Base-by-base conservation (phyloP, 92 coral and sea anemone genomes). In the Nematostella vectensis region DNA sequence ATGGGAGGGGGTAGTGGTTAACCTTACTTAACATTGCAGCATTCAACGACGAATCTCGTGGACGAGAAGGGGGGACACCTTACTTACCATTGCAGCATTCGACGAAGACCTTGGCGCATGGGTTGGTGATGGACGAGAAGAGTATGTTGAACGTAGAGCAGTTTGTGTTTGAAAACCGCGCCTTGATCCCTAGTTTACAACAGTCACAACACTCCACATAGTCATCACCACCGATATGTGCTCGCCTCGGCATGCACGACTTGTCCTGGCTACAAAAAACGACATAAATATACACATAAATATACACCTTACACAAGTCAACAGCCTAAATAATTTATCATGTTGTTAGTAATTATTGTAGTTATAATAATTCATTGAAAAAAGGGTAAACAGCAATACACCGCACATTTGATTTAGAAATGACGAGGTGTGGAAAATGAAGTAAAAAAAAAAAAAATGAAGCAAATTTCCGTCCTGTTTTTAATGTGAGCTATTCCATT, bases 201-300 rank as follows among this genome's bases (percentile, higher is more conserved):
- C 94, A 85, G 48, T 80, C 94, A 37, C 94, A 85, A 26, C 94
- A 85, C 56, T 75, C 79, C 2, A 88, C 61, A 42, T 61, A 85
- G 25, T 77, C 69, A 58, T 85, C 94, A 3, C 88, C 87, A 25
- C 88, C 88, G 12, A 65, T 75, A 31, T 68, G 61, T 0, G 75
- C 65, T 48, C 48, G 69, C 22, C 76, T 59, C n/a, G 60, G 62
- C 22, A 54, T 59, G 44, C 94, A 85, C 1, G 88, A 29, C 40
- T 62, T 63, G 31, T 77, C 76, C 39, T 70, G 83, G 48, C 94
- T 85, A 27, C 44, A 23, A 16, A 48, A 18, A 13, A 30, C n/a
- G 19, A 33, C 40, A 33, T n/a, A n/a, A n/a, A n/a, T n/a, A n/a
- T n/a, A n/a, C 3, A 11, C n/a, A 62, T 8, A 23, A 4, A 4